These are phyloP conservation scores for Neoitamus cyanurus DNA, from an alignment of 2,888 invertebrate genomes.

Conservation along the genomic window DNA sequence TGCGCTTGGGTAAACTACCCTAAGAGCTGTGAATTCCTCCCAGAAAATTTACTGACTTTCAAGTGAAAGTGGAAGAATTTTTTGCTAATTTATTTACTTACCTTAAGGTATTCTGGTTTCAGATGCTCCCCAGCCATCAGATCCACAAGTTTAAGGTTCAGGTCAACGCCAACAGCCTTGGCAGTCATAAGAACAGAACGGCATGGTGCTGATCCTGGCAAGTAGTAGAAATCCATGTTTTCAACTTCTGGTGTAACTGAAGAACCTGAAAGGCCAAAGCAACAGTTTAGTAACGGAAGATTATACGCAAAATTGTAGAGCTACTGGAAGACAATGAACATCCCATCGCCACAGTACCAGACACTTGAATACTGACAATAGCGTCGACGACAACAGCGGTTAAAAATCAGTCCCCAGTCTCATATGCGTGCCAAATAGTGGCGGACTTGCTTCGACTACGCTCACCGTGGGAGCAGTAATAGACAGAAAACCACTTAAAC, in stretches of 20 bases:
- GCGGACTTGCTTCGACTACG: background rate
- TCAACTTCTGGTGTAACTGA: background rate
- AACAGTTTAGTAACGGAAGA: background rate
- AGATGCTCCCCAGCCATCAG: conserved; percentile 74
- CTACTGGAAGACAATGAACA: conserved; percentile 31
- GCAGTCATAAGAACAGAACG: conserved; percentile 74
- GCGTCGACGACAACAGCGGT: background rate
- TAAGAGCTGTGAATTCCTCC: background rate
- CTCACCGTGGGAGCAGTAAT: background rate
- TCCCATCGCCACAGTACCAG: conserved; percentile 22
- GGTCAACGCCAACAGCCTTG: conserved; percentile 73
- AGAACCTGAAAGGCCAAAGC: background rate
- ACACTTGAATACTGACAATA: background rate
- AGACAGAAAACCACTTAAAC: background rate
- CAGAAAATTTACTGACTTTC: background rate
- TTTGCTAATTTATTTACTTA: conserved; percentile 56
- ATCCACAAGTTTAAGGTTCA: conserved; percentile 74
- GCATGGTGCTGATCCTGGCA: conserved; percentile 75
- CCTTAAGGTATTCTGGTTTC: conserved; percentile 77
- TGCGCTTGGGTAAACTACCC: background rate
- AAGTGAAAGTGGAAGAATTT: background rate
- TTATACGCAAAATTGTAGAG: background rate
- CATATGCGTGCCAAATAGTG: background rate
- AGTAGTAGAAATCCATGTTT: conserved; percentile 73
- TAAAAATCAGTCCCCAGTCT: background rate